phyloP scores from a whole-genome alignment of 2,113 vertebrate species.

The Tautogolabrus adspersus region DNA sequence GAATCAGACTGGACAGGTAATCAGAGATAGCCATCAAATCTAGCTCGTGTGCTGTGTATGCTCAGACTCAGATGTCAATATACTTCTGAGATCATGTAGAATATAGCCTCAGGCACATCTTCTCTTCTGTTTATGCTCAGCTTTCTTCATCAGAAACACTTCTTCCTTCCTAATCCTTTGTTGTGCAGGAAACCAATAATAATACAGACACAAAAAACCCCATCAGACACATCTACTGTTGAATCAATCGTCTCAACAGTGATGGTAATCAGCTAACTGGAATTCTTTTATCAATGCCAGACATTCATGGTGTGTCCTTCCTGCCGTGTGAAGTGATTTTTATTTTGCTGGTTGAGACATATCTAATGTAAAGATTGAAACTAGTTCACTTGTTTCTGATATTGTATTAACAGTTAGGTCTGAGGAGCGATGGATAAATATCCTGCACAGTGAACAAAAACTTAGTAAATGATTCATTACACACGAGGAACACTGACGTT shows the following conservation, averaged over 20 bases:
- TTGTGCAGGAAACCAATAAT: not conserved
- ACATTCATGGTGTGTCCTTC: not conserved
- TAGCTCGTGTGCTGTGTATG: no score
- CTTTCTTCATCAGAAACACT: no score
- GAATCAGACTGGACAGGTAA: conserved; percentile 9
- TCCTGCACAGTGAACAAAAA: no score
- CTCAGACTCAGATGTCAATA: not conserved
- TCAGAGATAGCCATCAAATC: conserved; percentile 1
- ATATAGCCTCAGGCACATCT: not conserved
- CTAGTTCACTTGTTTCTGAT: no score
- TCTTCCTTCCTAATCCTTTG: no score
- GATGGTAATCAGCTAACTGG: not conserved
- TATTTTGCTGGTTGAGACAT: no score
- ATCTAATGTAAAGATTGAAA: no score
- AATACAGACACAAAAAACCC: not conserved
- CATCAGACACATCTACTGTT: not conserved
- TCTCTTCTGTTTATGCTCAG: not conserved
- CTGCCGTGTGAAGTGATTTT: not conserved
- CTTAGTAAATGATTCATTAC: no score
- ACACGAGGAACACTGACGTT: no score
- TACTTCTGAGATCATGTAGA: no score
- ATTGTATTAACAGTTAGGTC: no score
- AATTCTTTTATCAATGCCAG: not conserved
- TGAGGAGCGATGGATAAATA: no score
- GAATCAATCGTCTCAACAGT: not conserved